Base-by-base conservation (phyloP, 2,888 invertebrate species). In the Matsumyia berberina region DNA sequence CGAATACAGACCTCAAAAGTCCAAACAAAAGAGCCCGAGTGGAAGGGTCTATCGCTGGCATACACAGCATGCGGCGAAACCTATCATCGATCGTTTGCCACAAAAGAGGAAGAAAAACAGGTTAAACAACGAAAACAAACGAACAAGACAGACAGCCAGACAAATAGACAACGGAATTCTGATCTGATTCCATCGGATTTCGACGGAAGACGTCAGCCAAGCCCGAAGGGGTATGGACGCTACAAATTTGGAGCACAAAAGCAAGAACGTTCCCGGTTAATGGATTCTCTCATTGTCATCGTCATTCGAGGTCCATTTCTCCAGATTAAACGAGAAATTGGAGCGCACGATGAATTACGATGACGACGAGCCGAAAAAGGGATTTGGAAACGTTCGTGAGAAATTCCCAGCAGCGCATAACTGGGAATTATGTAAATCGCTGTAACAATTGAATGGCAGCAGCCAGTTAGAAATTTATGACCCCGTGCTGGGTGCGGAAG, bases 351-450 rank as follows among this genome's bases (percentile, higher is more conserved):
- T 24, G 24, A 24, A 37, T 58, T 49, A 42, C 49, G 51, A 24
- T 24, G 1, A 15, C 62, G 53, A 62, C 62, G 53, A 53, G 39
- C 51, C 51, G 19, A 51, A 53, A 49, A 46, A 19, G 44, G 9
- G 12, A 17, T 55, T 33, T 42, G 29, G 42, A 24, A 49, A 39
- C n/a, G n/a, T 31, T 33, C 62, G 42, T 62, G 73, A 62, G 72
- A 72, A 72, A 51, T 53, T 53, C 42, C 31, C 42, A 53, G 7
- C 42, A 53, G 7, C 33, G 31, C 37, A 24, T 53, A 19, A 55
- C 62, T 55, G 62, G 53, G 33, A 77, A 60, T 77, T 77, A 77
- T 77, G 77, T 77, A 77, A 69, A 77, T 77, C 77, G 42, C 19
- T 69, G 60, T 51, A 77, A 42, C 60, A 53, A 76, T 49, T 53